phyloP scores from a whole-genome alignment of 2,113 vertebrate genomes.

The Pollachius pollachius region DNA sequence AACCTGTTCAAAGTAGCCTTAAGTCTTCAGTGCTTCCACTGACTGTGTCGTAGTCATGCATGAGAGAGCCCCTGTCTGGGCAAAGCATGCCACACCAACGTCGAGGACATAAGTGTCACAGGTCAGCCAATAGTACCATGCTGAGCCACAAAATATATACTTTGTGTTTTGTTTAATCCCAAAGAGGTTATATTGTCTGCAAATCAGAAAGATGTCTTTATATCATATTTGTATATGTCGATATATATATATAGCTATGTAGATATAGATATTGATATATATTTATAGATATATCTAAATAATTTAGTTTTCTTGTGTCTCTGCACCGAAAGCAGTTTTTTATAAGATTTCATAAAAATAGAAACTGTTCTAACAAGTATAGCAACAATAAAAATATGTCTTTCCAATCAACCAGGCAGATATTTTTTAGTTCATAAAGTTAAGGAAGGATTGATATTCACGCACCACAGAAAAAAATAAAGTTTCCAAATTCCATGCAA shows the following conservation, averaged over 20 bases:
- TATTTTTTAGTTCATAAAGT: constrained; percentile 28
- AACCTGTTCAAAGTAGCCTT: constrained; percentile 40
- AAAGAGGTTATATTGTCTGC: too few species aligned
- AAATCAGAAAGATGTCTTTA: too few species aligned
- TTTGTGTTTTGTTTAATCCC: constrained; percentile 19
- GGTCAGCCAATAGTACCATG: constrained; percentile 53
- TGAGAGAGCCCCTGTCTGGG: constrained; percentile 47
- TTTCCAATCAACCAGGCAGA: constrained; percentile 46
- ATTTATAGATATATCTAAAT: constrained; percentile 6
- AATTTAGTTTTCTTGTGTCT: constrained; percentile 25
- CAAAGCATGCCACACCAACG: constrained; percentile 53
- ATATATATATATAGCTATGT: too few species aligned
- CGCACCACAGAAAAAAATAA: constrained; percentile 44
- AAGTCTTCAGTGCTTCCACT: constrained; percentile 25
- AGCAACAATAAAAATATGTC: constrained; percentile 49
- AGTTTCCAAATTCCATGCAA: constrained; percentile 61
- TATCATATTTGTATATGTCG: too few species aligned
- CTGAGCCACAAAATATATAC: constrained; percentile 50
- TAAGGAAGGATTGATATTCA: constrained; percentile 44
- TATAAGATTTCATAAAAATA: constrained; percentile 55
- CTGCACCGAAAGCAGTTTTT: constrained; percentile 41
- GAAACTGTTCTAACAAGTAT: constrained; percentile 40
- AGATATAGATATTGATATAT: too few species aligned
- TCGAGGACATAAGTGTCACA: constrained; percentile 48
- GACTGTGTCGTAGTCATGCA: constrained; percentile 48